These are phyloP conservation scores for Syngnathoides biaculeatus DNA, from an alignment of 2,113 vertebrate genomes.

Conservation along the genomic window DNA sequence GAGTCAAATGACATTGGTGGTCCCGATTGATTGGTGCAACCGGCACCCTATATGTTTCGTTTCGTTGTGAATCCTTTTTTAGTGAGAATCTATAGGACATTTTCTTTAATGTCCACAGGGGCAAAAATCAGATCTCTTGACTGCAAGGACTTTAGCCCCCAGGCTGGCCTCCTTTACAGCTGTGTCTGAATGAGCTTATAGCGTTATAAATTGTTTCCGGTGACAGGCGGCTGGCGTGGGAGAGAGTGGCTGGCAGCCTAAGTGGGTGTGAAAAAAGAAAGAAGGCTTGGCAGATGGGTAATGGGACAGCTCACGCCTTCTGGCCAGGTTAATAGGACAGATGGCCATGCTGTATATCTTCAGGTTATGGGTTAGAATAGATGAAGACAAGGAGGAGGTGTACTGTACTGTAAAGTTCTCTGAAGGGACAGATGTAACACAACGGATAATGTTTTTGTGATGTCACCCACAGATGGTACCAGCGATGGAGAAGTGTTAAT, in stretches of 20 bases:
- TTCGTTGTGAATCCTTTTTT: no score
- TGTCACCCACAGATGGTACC: background rate
- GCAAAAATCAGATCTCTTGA: slow-evolving; percentile 19
- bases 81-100: background rate
- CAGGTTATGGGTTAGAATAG: slow-evolving; percentile 10
- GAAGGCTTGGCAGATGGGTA: slow-evolving; percentile 53
- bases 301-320: slow-evolving; percentile 54
- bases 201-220: slow-evolving; percentile 53
- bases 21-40: no score
- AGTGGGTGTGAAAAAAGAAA: slow-evolving; percentile 35
- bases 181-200: slow-evolving; percentile 51
- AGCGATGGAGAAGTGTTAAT: no score
- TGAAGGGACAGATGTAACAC: slow-evolving; percentile 44
- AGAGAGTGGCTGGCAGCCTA: slow-evolving; percentile 38
- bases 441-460: background rate
- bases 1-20: no score
- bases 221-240: slow-evolving; percentile 50
- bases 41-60: no score
- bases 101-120: background rate
- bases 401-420: slow-evolving; percentile 27
- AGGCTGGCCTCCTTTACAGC: slow-evolving; percentile 48
- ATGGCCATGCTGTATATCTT: slow-evolving; percentile 20
- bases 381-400: slow-evolving; percentile 26
- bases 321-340: background rate
- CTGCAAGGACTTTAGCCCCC: slow-evolving; percentile 35